Evolutionary conservation across 2,113 vertebrate species (phyloP).

Genomic region (Oncorhynchus kisutch): DNA sequence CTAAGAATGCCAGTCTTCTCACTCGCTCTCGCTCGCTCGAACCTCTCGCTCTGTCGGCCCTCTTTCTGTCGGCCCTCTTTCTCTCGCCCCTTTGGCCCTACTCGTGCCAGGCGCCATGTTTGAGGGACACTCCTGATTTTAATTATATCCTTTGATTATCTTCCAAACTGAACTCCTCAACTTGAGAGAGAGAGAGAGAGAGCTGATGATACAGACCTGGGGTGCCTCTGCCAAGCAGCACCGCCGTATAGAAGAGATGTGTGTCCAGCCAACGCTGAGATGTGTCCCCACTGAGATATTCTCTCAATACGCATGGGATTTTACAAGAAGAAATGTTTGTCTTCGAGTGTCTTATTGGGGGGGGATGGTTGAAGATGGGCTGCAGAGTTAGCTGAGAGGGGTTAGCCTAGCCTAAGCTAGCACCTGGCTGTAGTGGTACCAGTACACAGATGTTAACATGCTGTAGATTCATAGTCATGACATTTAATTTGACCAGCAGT

Average conservation of each 20-base stretch:
- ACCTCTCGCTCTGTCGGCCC: not conserved
- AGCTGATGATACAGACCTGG: not conserved
- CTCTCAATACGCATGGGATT: not conserved
- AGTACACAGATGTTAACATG: not conserved
- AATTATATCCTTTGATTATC: conserved; percentile 66
- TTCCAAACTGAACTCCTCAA: conserved; percentile 23
- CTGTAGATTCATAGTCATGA: not conserved
- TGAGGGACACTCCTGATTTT: conserved; percentile 48
- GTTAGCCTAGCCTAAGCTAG: not conserved
- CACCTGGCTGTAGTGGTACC: not conserved
- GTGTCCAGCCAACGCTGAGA: no score
- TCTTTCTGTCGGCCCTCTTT: not conserved
- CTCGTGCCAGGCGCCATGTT: conserved; percentile 29
- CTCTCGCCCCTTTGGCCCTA: conserved; percentile 2
- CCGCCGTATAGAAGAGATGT: no score
- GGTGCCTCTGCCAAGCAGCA: no score
- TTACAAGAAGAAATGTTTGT: not conserved
- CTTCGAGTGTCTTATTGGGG: not conserved
- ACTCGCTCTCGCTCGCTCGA: not conserved
- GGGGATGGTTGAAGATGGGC: not conserved
- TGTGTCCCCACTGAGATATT: not conserved
- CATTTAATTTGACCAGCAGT: not conserved
- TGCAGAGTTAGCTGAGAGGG: no score
- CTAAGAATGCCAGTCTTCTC: conserved; percentile 33
- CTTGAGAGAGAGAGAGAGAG: not conserved